phyloP scores from a whole-genome alignment of 2,797 vertebrate genomes.

The Clangula hyemalis region DNA sequence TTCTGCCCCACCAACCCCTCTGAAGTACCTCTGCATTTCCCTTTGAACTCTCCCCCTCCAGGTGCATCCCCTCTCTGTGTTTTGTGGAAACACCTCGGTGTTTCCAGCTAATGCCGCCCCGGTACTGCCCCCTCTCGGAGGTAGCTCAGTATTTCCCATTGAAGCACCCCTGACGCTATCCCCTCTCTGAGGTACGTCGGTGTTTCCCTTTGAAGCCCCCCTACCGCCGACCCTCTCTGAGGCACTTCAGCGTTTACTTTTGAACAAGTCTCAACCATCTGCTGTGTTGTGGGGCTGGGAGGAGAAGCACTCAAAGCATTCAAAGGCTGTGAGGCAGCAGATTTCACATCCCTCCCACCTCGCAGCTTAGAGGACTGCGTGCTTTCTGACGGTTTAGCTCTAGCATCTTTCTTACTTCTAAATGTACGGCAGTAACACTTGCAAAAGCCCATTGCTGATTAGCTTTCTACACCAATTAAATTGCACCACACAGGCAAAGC shows the following conservation, averaged over 20 bases:
- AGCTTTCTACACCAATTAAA: not conserved
- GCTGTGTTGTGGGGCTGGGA: not conserved
- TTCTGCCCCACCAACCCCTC: not conserved
- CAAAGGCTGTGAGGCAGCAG: too few relatives aligned
- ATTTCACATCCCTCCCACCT: not conserved
- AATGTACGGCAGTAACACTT: not conserved
- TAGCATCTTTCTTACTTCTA: not conserved
- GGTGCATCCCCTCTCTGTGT: too few relatives aligned
- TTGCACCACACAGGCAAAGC: not conserved
- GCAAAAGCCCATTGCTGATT: not conserved
- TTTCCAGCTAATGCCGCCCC: fast-evolving
- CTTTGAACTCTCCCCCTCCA: not conserved
- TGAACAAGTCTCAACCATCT: too few relatives aligned
- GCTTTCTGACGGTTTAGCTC: not conserved
- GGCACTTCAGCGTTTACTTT: not conserved
- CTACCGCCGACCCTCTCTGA: too few relatives aligned
- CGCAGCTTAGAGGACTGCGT: not conserved
- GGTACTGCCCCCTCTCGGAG: not conserved
- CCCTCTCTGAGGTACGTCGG: too few relatives aligned
- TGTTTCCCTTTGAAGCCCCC: too few relatives aligned
- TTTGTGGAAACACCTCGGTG: not conserved
- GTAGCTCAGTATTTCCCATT: not conserved
- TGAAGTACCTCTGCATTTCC: not conserved
- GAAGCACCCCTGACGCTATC: fast-evolving
- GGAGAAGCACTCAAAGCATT: not conserved